Base-by-base conservation (phyloP, 2,113 vertebrate genomes). In the Genyomyrus donnyi region DNA sequence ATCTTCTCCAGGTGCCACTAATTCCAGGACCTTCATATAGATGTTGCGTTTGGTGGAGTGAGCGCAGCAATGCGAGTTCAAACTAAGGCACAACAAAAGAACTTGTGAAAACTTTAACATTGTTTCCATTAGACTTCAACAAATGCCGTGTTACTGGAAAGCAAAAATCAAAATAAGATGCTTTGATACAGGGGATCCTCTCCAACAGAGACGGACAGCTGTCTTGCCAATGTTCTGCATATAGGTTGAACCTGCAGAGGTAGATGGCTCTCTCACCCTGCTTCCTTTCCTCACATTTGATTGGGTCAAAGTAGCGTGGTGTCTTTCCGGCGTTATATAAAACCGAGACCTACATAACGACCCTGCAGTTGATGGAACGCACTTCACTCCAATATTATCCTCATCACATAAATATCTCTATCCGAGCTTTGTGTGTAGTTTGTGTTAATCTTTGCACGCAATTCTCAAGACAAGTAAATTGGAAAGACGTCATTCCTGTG, bases 1-100 rank as follows among this genome's bases (percentile, higher is more conserved):
- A 70, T 88, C 74, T 91, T 93, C 92, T 42, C 93, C 95, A 0
- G 95, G 94, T 24, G 93, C 91, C 92, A 95, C 88, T 42, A 92
- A 31, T 86, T 89, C 50, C 1, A 94, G 84, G 85, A 95, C 93
- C 0, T 90, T 94, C 46, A 0, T 0, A 90, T 93, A 95, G 3
- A 91, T 91, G 27, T 93, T 91, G 45, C 93, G 92, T 90, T 93
- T 90, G 0, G 90, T 91, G 6, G 45, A 90, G 45, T 86, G 89
- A 1, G 88, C 93, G 0, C 42, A 91, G 58, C 49, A 88, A 50
- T 91, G 31, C 90, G 9, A 52, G 89, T 85, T 90, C 58, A 84
- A 85, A 19, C 39, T 5, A 7, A 90, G 80, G 2, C 91, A 35
- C 5, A 91, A 27, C 2, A 53, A 35, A n/a, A 94, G 21, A 11